Base-by-base conservation (phyloP, 2,888 invertebrate species). In the Campaea margaritaria region DNA sequence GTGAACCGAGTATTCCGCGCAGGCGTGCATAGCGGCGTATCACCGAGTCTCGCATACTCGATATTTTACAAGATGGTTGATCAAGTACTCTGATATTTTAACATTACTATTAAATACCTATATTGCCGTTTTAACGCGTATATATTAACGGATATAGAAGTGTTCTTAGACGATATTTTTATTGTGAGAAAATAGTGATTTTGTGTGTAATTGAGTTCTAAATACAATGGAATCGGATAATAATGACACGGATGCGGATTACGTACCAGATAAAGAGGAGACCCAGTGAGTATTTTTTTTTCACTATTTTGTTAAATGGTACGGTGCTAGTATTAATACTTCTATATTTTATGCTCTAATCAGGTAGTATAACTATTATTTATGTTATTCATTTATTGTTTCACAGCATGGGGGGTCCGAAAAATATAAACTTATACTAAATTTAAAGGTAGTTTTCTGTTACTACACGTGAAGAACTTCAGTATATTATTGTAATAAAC, bases 261-360 rank as follows among this genome's bases (percentile, higher is more conserved):
- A 47, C 31, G 58, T 52, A 4, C 58, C 51, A 15, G 58, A 52
- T 7, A 43, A 52, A 38, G 46, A 51, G 7, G 36, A 39, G 4
- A 10, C 13, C 0, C 21, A 8, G 58, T 58, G 11, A 58, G 58
- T 58, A 50, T 36, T 36, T 34, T 34, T 11, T 34, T 11, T 36
- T n/a, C 4, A 36, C 3, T n/a, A n/a, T n/a, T n/a, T n/a, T n/a
- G n/a, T n/a, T n/a, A n/a, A n/a, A n/a, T n/a, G n/a, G n/a, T n/a
- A n/a, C n/a, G n/a, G n/a, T n/a, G n/a, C n/a, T n/a, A n/a, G n/a
- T n/a, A n/a, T n/a, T n/a, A n/a, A n/a, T n/a, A n/a, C n/a, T n/a
- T n/a, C n/a, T n/a, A n/a, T n/a, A n/a, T n/a, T n/a, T n/a, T n/a
- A n/a, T n/a, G n/a, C n/a, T n/a, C n/a, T n/a, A n/a, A n/a, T n/a